Evolutionary conservation across 2,113 vertebrate species (phyloP).

Genomic region (Epinephelus lanceolatus): DNA sequence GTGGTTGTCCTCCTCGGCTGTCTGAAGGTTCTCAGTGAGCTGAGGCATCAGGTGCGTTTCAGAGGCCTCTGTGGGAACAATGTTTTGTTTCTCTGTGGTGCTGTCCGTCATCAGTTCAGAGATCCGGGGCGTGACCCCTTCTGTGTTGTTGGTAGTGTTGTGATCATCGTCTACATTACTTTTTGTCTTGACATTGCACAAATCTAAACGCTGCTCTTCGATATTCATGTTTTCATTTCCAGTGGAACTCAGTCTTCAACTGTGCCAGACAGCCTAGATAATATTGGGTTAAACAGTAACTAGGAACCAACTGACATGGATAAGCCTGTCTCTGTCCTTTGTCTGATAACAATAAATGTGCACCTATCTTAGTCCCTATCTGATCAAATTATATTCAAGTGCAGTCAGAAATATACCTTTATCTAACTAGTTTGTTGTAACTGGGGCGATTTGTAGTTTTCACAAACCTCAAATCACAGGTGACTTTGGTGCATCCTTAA

Average conservation of each 20-base stretch:
- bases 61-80: conserved; percentile 63
- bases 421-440: not conserved
- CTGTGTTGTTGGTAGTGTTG: conserved; percentile 69
- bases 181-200: conserved; percentile 84
- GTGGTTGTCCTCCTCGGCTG: conserved; percentile 66
- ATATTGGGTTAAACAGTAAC: conserved; percentile 56
- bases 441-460: not conserved
- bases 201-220: conserved; percentile 82
- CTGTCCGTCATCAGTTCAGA: conserved; percentile 78
- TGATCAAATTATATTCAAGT: conserved; percentile 27
- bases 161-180: conserved; percentile 69
- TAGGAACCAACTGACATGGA: conserved; percentile 39
- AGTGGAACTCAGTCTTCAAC: conserved; percentile 58
- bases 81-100: conserved; percentile 66
- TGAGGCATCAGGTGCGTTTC: conserved; percentile 71
- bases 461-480: conserved; percentile 18
- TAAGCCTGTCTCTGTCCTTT: conserved; percentile 33
- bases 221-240: conserved; percentile 88
- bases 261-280: conserved; percentile 59
- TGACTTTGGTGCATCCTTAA: conserved; percentile 25
- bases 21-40: conserved; percentile 75
- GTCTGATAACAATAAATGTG: conserved; percentile 26
- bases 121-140: conserved; percentile 78
- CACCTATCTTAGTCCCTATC: conserved; percentile 10
- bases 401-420: not conserved